phyloP scores from a whole-genome alignment of 2,888 invertebrate genomes.

The Homarus gammarus region DNA sequence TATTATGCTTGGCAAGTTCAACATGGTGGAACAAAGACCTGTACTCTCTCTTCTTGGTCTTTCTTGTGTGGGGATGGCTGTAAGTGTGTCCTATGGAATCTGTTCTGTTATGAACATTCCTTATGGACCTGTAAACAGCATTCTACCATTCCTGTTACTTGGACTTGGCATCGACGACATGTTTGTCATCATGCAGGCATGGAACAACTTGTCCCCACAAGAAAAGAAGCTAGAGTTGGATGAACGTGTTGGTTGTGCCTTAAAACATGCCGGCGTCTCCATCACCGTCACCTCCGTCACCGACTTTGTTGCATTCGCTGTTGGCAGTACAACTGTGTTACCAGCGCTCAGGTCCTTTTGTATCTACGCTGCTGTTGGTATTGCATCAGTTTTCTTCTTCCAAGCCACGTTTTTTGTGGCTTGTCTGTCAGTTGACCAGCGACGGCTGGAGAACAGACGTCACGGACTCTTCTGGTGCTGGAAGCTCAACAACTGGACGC shows the following conservation, averaged over 20 bases:
- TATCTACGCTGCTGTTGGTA: constrained; percentile 88
- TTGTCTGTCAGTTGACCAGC: constrained; percentile 86
- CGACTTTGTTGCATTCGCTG: constrained; percentile 88
- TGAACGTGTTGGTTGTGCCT: constrained; percentile 85
- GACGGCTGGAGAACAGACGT: constrained; percentile 80
- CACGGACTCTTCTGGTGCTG: constrained; percentile 86
- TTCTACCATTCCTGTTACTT: constrained; percentile 89
- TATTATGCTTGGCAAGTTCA: constrained; percentile 86
- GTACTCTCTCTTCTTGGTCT: constrained; percentile 86
- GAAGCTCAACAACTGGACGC: constrained; percentile 82
- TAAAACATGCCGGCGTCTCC: constrained; percentile 90
- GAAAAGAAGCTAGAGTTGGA: constrained; percentile 80
- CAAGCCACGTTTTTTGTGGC: constrained; percentile 90
- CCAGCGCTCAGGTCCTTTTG: constrained; percentile 91
- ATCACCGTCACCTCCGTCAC: constrained; percentile 91
- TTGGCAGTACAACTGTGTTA: constrained; percentile 88
- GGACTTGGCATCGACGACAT: constrained; percentile 90
- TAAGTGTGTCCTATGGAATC: constrained; percentile 85
- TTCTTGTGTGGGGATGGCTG: constrained; percentile 86
- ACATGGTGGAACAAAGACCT: constrained; percentile 86
- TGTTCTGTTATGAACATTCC: constrained; percentile 86
- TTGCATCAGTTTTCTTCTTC: constrained; percentile 87
- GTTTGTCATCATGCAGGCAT: constrained; percentile 90
- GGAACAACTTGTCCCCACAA: constrained; percentile 82
- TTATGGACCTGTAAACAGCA: constrained; percentile 90